Base-by-base conservation (phyloP, 2,113 vertebrate genomes). In the Stigmatopora argus region DNA sequence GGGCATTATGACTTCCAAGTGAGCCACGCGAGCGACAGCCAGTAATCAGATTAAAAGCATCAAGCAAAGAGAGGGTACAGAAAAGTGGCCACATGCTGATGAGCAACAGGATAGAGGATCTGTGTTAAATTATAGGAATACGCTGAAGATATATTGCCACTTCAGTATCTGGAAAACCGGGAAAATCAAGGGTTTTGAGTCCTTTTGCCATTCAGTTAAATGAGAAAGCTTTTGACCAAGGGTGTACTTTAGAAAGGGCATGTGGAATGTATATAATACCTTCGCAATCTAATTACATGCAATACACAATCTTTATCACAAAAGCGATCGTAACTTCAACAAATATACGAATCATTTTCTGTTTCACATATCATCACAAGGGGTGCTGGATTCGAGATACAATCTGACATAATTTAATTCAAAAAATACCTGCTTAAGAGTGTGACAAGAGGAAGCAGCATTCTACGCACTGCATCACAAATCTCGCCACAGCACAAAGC, bases 1-100 rank as follows among this genome's bases (percentile, higher is more conserved):
- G 69, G 74, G 71, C 19, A 44, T 84, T 87, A 88, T 88, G 77
- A 74, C 78, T 88, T 88, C 86, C 88, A 90, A 76, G 72, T 53
- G n/a, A 75, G 80, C 81, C 73, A 64, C 78, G 38, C 81, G 64
- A 67, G 44, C 72, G 65, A 86, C 81, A 81, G 61, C 85, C 73
- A 69, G 77, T 84, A 86, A 85, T 84, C 84, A 86, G 83, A 86
- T 78, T 59, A 78, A 72, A 81, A 81, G 83, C 74, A 86, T 62
- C 67, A 79, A 81, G 78, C 12, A 66, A 73, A 78, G 60, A 71
- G 66, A 31, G 58, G 58, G 74, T 62, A 31, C 3, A 53, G 68
- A 75, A 86, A 72, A 62, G 73, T 65, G 65, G 83, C 77, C 84
- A 72, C 83, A 83, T 52, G n/a, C 82, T 89, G 83, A 85, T 83